These are phyloP conservation scores for Sycophila sp. DNA, from an alignment of 1,140 invertebrate genomes.

Conservation along the genomic window DNA sequence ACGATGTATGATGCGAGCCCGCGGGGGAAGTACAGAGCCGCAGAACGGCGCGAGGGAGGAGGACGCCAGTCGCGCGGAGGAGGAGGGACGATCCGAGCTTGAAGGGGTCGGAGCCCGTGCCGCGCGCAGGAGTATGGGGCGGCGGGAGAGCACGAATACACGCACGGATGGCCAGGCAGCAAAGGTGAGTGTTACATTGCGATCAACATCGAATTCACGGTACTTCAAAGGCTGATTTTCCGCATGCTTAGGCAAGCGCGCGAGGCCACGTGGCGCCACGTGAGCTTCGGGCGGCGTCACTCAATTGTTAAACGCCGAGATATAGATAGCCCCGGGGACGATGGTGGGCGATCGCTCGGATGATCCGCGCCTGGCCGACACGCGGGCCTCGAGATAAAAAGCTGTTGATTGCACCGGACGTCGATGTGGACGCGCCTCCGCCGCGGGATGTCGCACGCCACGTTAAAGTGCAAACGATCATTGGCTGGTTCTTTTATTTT, in stretches of 20 bases:
- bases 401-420: neutral
- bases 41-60: too few relatives aligned
- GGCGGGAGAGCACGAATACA: neutral
- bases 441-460: conserved; percentile 42
- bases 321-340: neutral
- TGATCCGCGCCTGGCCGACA: neutral
- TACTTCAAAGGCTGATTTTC: conserved; percentile 55
- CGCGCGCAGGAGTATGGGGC: too few relatives aligned
- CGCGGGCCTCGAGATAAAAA: neutral
- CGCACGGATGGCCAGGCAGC: neutral
- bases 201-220: conserved; percentile 44
- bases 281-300: neutral
- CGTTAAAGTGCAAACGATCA: neutral
- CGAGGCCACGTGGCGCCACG: conserved; percentile 43
- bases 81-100: too few relatives aligned
- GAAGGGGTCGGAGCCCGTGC: too few relatives aligned
- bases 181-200: conserved; percentile 50
- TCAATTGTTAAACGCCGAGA: neutral
- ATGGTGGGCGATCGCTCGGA: conserved; percentile 1
- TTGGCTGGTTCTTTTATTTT: neutral
- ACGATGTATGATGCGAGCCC: too few relatives aligned
- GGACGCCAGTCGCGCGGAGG: too few relatives aligned
- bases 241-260: conserved; percentile 44
- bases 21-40: too few relatives aligned
- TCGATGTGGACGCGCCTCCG: neutral